Base-by-base conservation (phyloP, 2,888 invertebrate genomes). In the Ptycholaimellus sp. region DNA sequence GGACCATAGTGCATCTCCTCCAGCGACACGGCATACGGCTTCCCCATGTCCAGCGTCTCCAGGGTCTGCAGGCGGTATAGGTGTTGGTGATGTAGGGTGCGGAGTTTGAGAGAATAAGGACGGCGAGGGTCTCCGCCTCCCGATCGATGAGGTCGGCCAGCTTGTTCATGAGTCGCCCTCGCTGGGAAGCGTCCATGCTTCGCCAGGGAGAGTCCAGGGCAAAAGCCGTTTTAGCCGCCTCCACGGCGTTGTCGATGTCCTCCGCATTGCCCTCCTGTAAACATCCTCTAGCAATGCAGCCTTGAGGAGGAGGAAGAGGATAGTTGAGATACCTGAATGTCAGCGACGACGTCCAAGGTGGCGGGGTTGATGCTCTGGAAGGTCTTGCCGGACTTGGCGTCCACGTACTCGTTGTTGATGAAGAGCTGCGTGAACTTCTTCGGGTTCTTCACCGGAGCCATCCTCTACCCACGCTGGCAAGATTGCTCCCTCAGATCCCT, bases 321-420 rank as follows among this genome's bases (percentile, higher is more conserved):
- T n/a, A n/a, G n/a, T n/a, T n/a, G n/a, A n/a, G n/a, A n/a, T n/a
- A n/a, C n/a, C n/a, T 42, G 37, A n/a, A 42, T 33, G 19, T 42
- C 38, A 5, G 35, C 42, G 23, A 42, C 37, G n/a, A 20, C 30
- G 13, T 42, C 36, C 4, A 25, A 27, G 18, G 20, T 39, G 17
- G 38, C 35, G 4, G 42, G 42, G 36, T 42, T 40, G 21, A 39
- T 38, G 31, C 30, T 32, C 25, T 46, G 44, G 62, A 85, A 93
- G 2, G 73, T 80, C 59, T 80, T 81, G 37, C 77, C 76, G 54
- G 74, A 77, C 19, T 68, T 70, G 0, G 85, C 68, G 55, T 82
- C 72, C 51, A 75, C 73, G 78, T 80, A 96, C 61, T 90, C 85
- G 62, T 93, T 93, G 66, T 93, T 81, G 53, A 90, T 82, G 59